A percentile compares a stretch with the other conserved stretches of the same genome.
Conservation (phyloP, 2,113 vertebrate species). For the Scortum barcoo region DNA sequence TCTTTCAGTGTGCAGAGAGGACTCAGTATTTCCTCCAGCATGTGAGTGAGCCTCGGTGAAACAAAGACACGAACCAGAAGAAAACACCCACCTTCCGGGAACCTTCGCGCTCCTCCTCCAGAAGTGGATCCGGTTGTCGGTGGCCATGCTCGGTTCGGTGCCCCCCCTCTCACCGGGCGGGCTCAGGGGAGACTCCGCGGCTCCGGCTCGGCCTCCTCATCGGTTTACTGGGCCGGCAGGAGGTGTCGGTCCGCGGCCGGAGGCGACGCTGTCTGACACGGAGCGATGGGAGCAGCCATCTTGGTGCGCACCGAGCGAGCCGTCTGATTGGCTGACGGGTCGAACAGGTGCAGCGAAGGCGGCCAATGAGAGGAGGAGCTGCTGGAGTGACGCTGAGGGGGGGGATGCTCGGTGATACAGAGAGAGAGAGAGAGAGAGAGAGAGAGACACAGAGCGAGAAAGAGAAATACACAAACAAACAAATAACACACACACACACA, state of each 20-base stretch:
- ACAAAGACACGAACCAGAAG: not conserved
- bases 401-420: slow-evolving; percentile 23
- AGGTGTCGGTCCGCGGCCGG: slow-evolving; percentile 29
- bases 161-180: too few relatives aligned
- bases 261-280: slow-evolving; percentile 44
- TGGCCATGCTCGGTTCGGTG: slow-evolving; percentile 86
- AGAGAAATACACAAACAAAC: too few relatives aligned
- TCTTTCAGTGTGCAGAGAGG: too few relatives aligned
- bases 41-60: too few relatives aligned
- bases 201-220: not conserved
- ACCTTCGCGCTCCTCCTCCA: slow-evolving; percentile 94
- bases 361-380: slow-evolving; percentile 80
- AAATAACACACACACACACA: too few relatives aligned
- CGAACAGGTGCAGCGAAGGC: slow-evolving; percentile 65
- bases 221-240: not conserved
- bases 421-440: too few relatives aligned
- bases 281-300: slow-evolving; percentile 88
- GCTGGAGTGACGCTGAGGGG: slow-evolving; percentile 10
- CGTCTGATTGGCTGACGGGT: slow-evolving; percentile 82
- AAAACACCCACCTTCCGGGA: slow-evolving; percentile 95
- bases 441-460: too few relatives aligned
- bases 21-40: too few relatives aligned
- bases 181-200: too few relatives aligned
- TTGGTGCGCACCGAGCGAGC: slow-evolving; percentile 78
- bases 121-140: slow-evolving; percentile 93